Evolutionary conservation across 2,797 vertebrate species (phyloP), one percentile per base, ranked within the genome.

Genomic region (Clarias pachynema): DNA sequence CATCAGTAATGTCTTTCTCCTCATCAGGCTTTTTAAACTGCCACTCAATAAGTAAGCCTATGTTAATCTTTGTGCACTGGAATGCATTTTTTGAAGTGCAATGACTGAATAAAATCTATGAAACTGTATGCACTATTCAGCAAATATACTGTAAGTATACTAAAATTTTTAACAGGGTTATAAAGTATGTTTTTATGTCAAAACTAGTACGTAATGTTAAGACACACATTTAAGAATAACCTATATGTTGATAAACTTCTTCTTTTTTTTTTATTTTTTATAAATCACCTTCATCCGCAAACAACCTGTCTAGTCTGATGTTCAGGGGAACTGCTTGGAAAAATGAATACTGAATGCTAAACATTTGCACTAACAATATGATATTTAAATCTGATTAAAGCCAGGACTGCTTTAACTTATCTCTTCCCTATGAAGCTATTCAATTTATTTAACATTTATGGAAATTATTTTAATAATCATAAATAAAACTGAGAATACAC

Each of bases 291-390:
- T 63, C 59, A 63, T 62, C 16, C 44, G 57, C 34, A 81, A 53
- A 49, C 26, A 53, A 20, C n/a, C 79, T 74, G 68, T 40, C 49
- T 81, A 18, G 79, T 31, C 18, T 70, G 59, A 81, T 22, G 15
- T 75, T 81, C 49, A 29, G 62, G 49, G 70, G 62, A 73, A 12
- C 63, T 62, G 79, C n/a, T 31, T 26, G 10, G 44, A 53, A 66
- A 22, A 49, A 31, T 3, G 2, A 74, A 81, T 85, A 81, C 78
- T 85, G 84, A 65, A 65, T 81, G 37, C 69, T 81, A 75, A 53
- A 34, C n/a, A 24, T 65, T 72, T 80, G 57, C 31, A 75, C 49
- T 68, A 44, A 82, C 65, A 34, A 66, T 37, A 85, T 34, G 0
- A 10, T 68, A 59, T 59, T 65, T 65, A 80, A 29, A 80, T 26